A percentile compares a stretch with the other conserved stretches of the same genome.
Evolutionary conservation across 1,140 invertebrate species (phyloP).

Genomic region (Calliopsis andreniformis): DNA sequence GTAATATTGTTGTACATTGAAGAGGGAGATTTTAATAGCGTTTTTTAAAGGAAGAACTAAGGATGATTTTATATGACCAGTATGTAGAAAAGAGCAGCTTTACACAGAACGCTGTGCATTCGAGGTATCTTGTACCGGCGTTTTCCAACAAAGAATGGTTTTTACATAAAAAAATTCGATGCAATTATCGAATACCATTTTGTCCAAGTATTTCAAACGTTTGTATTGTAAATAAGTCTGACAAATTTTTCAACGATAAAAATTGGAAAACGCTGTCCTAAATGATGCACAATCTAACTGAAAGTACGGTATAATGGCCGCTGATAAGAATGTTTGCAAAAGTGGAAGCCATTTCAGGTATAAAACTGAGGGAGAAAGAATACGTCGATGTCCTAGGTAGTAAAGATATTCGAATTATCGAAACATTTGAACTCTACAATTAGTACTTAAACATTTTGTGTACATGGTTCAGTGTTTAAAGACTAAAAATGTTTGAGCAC

Average conservation of each 20-base stretch:
- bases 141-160: neutral
- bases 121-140: neutral
- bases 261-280: neutral
- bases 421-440: too few relatives aligned
- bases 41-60: conserved; percentile 1
- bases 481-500: too few relatives aligned
- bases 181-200: neutral
- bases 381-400: neutral
- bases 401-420: neutral
- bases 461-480: too few relatives aligned
- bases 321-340: conserved; percentile 2
- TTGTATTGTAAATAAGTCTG: conserved; percentile 33
- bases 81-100: conserved; percentile 8
- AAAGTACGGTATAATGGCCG: conserved; percentile 23
- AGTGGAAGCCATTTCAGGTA: neutral
- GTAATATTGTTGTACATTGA: neutral
- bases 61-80: conserved; percentile 12
- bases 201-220: neutral
- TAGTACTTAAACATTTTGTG: too few relatives aligned
- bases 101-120: neutral
- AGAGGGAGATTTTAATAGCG: conserved; percentile 13
- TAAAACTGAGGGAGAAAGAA: neutral
- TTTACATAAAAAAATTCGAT: neutral
- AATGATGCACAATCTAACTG: conserved; percentile 27
- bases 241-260: neutral